Evolutionary conservation across 2,888 invertebrate genomes (phyloP).

Genomic region (Andrena haemorrhoa): DNA sequence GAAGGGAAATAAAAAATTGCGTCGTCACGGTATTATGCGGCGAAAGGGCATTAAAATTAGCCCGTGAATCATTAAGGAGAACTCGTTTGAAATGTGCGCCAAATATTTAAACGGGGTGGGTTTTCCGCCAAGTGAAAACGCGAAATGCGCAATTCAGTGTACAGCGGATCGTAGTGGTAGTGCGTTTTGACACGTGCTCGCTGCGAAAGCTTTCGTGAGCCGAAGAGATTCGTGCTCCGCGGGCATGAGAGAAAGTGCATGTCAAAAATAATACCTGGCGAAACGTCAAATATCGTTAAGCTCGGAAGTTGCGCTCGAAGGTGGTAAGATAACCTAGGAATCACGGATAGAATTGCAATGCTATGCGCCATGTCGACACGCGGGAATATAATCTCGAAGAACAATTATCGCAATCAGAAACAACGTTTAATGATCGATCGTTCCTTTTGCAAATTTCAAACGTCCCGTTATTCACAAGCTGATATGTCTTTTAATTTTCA

Average conservation of each 20-base stretch:
- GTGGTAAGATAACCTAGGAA: slow-evolving; percentile 79
- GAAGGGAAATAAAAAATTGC: neutral
- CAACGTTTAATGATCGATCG: neutral
- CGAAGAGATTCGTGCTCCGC: slow-evolving; percentile 14
- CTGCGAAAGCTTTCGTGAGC: slow-evolving; percentile 33
- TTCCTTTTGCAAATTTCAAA: neutral
- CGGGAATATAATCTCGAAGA: slow-evolving; percentile 35
- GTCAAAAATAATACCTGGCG: slow-evolving; percentile 73
- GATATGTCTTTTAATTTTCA: neutral
- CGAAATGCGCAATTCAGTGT: slow-evolving; percentile 46
- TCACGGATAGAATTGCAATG: slow-evolving; percentile 76
- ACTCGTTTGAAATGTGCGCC: slow-evolving; percentile 19
- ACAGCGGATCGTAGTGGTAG: slow-evolving; percentile 39
- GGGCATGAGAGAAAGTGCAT: slow-evolving; percentile 30
- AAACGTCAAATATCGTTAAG: slow-evolving; percentile 75
- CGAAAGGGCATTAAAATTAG: slow-evolving; percentile 2
- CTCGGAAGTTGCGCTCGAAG: slow-evolving; percentile 75
- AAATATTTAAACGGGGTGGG: slow-evolving; percentile 39
- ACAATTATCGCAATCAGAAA: neutral
- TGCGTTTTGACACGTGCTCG: slow-evolving; percentile 63
- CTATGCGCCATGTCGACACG: slow-evolving; percentile 56
- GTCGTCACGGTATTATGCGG: neutral
- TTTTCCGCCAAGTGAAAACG: slow-evolving; percentile 52
- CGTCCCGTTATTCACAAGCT: neutral
- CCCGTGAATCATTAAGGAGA: neutral